Conservation (phyloP, 1,140 invertebrate species). For the Trachymyrmex cornetzi region DNA sequence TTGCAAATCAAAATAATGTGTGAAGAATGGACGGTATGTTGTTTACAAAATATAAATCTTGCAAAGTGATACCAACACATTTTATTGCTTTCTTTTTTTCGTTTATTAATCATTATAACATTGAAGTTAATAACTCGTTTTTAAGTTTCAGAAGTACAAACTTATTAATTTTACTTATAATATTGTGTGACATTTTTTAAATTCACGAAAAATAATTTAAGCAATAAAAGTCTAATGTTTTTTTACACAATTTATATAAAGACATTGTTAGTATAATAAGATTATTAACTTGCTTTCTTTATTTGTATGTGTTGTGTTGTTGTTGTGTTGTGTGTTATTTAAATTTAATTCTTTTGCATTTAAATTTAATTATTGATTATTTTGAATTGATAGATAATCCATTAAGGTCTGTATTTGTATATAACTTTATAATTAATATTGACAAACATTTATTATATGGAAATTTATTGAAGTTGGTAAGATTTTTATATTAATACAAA, state of each 20-base stretch:
- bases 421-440: background rate
- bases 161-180: conserved; percentile 10
- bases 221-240: background rate
- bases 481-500: too few species aligned
- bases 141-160: background rate
- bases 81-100: background rate
- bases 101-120: background rate
- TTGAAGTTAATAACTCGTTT: background rate
- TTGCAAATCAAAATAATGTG: background rate
- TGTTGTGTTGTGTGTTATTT: too few species aligned
- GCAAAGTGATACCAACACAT: background rate
- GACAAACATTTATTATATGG: background rate
- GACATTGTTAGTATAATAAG: background rate
- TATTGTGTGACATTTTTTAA: background rate
- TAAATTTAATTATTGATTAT: conserved; percentile 6
- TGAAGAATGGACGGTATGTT: background rate
- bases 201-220: background rate
- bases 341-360: background rate
- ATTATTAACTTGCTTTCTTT: background rate
- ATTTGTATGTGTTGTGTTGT: too few species aligned
- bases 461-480: background rate
- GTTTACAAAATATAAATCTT: background rate
- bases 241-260: background rate
- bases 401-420: background rate
- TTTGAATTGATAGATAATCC: background rate